Evolutionary conservation across 37 sponge, comb jelly and placozoan species (phyloP), one percentile per base, ranked within the genome.

Genomic region (Theonella swinhoei): DNA sequence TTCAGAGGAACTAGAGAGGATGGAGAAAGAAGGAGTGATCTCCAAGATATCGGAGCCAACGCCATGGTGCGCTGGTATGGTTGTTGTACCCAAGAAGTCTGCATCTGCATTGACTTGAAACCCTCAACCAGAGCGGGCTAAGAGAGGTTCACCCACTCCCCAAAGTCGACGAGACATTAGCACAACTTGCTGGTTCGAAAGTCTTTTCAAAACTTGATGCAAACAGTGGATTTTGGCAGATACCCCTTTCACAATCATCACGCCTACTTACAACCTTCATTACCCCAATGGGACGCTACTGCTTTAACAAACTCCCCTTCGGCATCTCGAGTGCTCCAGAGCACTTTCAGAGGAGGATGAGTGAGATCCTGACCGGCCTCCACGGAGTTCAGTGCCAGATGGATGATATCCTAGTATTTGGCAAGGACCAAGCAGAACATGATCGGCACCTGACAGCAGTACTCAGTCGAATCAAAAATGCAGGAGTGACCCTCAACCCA

Each of bases 281-380:
- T n/a, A n/a, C n/a, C n/a, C n/a, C n/a, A n/a, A n/a, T n/a, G n/a
- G n/a, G n/a, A n/a, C n/a, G n/a, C n/a, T n/a, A n/a, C n/a, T n/a
- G n/a, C n/a, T n/a, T n/a, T n/a, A n/a, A n/a, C n/a, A n/a, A n/a
- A n/a, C n/a, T n/a, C n/a, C n/a, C n/a, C n/a, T n/a, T 83, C 39
- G 75, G 84, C 20, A 70, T 83, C 24, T 71, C 54, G 39, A 62
- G 75, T 62, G 84, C 75, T 19, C 47, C 71, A 29, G 84, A 83
- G 42, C 38, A 62, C 64, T 83, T 83, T 38, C 84, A 83, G 65
- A 83, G 39, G 47, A 17, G 75, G 35, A 83, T 83, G 76, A 62
- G 39, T 38, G 31, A 74, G 26, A 83, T 71, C 14, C 61, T 83
- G 33, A 24, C n/a, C 1, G 75, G 84, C 32, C n/a, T 83, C 24